Base-by-base conservation (phyloP, 1,140 invertebrate species). In the Magallana ariakensis region DNA sequence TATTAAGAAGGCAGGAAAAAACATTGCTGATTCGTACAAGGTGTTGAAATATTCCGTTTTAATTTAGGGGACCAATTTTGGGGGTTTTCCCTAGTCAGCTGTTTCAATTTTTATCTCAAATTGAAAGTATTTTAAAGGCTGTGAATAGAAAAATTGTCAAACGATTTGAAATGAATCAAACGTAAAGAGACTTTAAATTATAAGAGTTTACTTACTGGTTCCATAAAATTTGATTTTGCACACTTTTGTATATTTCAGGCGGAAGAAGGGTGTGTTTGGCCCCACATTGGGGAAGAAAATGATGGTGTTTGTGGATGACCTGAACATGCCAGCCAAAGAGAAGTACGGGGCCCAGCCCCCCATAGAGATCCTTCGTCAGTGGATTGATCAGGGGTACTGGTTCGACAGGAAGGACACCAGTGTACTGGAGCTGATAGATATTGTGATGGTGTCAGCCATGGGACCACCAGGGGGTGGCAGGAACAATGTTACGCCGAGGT, bases 271-370 rank as follows among this genome's bases (percentile, higher is more conserved):
- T 60, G 83, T 94, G 0, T 95, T 93, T 92, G 94, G 93, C 0
- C 94, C 94, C 8, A 83, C 92, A 4, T 66, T 86, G 16, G 94
- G 94, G 33, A 94, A 93, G 85, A 93, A 92, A 80, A 86, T 94
- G 58, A 92, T 93, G 81, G 92, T 94, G 10, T 95, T 95, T 93
- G 94, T 95, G 22, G 94, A 95, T 92, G 94, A 95, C 84, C 87
- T 95, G 7, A 95, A 94, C 87, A 95, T 95, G 94, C 94, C 94
- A 62, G 94, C 94, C 16, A 94, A 94, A 85, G 94, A 95, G 86
- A 94, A 93, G 82, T 95, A 94, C 89, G 94, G 94, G 46, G 94
- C 94, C 53, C 94, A 95, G 84, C 94, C 94, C 10, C 93, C 94
- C 10, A 94, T 95, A 83, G 94, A 95, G 82, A 91, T 94, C 16